A percentile compares a stretch with the other conserved stretches of the same genome.
phyloP scores from a whole-genome alignment of 2,113 vertebrate species.

The Indicator maculatus region DNA sequence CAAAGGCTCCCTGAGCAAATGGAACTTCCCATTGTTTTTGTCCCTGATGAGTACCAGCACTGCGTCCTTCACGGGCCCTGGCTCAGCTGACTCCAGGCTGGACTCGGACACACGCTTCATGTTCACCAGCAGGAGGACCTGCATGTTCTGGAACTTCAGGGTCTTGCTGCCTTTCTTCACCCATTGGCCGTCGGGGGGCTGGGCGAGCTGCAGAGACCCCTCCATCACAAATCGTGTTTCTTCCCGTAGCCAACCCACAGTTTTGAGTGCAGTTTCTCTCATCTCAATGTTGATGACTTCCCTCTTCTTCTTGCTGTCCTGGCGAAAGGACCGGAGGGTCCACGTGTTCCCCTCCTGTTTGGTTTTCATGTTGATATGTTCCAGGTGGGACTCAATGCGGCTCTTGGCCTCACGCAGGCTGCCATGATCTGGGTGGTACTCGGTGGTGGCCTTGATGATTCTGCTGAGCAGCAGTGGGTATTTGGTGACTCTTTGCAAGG shows the following conservation, averaged over 20 bases:
- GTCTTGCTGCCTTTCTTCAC: slow-evolving; percentile 88
- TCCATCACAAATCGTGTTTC: slow-evolving; percentile 91
- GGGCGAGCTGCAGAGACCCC: slow-evolving; percentile 86
- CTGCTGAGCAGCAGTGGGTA: slow-evolving; percentile 89
- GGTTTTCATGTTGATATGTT: slow-evolving; percentile 95
- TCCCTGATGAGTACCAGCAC: slow-evolving; percentile 90
- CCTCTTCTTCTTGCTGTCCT: slow-evolving; percentile 89
- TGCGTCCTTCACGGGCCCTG: slow-evolving; percentile 80
- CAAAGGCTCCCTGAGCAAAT: slow-evolving; percentile 88
- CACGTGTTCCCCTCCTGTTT: slow-evolving; percentile 89
- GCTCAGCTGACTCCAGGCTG: slow-evolving; percentile 65
- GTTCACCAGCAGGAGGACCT: slow-evolving; percentile 88
- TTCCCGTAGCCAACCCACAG: slow-evolving; percentile 87
- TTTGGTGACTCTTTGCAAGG: slow-evolving; percentile 90
- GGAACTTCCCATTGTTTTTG: slow-evolving; percentile 90
- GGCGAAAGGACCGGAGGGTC: slow-evolving; percentile 89
- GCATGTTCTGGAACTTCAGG: slow-evolving; percentile 92
- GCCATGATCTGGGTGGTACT: slow-evolving; percentile 85
- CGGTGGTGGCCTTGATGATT: slow-evolving; percentile 86
- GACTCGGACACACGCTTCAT: slow-evolving; percentile 63
- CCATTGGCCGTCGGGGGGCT: slow-evolving; percentile 90
- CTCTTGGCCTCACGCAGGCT: slow-evolving; percentile 89
- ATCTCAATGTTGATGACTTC: slow-evolving; percentile 91
- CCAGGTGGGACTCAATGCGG: slow-evolving; percentile 90
- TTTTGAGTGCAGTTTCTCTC: slow-evolving; percentile 88